A percentile compares a stretch with the other conserved stretches of the same genome.
These are phyloP conservation scores for Alca torda DNA, from an alignment of 2,797 vertebrate species.

Conservation along the genomic window DNA sequence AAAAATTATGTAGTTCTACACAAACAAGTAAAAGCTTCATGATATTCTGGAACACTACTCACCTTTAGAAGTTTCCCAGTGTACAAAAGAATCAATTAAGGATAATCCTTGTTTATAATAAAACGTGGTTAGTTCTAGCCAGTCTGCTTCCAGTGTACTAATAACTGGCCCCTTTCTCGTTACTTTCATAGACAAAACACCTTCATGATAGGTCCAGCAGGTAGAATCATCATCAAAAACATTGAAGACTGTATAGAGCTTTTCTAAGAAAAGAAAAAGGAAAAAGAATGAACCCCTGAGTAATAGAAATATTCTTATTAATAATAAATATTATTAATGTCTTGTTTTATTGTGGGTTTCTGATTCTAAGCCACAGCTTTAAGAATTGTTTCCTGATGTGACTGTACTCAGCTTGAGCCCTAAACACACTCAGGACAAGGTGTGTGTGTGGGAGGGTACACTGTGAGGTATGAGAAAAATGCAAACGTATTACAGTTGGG, in stretches of 20 bases:
- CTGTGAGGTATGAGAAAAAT: neutral
- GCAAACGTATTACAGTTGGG: neutral
- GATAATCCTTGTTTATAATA: slow-evolving; percentile 95
- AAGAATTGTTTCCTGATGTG: neutral
- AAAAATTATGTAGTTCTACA: neutral
- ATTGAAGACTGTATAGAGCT: slow-evolving; percentile 77
- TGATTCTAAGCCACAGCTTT: neutral
- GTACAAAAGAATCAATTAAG: slow-evolving; percentile 92
- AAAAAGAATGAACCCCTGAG: neutral
- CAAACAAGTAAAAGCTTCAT: neutral
- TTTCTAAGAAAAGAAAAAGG: slow-evolving; percentile 56
- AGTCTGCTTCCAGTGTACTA: slow-evolving; percentile 93
- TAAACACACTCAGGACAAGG: neutral
- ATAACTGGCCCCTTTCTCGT: slow-evolving; percentile 90
- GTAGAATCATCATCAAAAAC: slow-evolving; percentile 81
- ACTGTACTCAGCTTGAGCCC: neutral
- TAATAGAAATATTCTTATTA: no score
- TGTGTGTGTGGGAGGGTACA: neutral
- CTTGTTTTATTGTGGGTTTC: neutral
- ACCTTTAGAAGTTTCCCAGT: slow-evolving; percentile 94
- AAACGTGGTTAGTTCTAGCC: slow-evolving; percentile 92
- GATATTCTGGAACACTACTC: neutral
- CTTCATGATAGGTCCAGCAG: slow-evolving; percentile 91
- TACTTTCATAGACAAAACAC: slow-evolving; percentile 89
- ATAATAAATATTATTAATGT: neutral